These are phyloP conservation scores for Eulemur coronatus DNA, from an alignment of 2,797 vertebrate species.

Conservation along the genomic window DNA sequence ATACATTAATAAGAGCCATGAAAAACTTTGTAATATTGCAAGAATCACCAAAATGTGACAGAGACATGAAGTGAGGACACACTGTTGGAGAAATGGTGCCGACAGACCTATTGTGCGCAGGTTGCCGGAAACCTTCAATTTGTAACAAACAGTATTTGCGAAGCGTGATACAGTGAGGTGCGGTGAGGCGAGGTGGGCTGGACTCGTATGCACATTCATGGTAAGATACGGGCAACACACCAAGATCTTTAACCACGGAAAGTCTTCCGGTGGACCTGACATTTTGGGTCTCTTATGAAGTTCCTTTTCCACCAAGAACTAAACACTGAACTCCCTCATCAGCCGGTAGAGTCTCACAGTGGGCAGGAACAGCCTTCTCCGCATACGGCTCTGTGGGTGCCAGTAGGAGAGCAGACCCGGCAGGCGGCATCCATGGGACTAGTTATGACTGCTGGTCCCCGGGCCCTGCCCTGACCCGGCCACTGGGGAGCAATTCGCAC, in stretches of 20 bases:
- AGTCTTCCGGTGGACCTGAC: background rate
- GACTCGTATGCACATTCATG: background rate
- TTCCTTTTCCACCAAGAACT: background rate
- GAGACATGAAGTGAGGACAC: background rate
- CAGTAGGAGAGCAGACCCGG: background rate
- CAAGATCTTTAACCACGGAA: background rate
- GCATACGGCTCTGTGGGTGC: background rate
- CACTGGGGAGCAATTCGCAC: background rate
- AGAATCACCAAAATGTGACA: background rate
- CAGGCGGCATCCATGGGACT: too few relatives aligned
- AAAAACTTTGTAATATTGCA: too few relatives aligned
- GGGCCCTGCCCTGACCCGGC: too few relatives aligned
- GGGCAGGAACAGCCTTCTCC: background rate
- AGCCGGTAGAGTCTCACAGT: background rate
- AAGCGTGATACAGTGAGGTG: background rate
- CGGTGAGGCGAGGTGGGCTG: background rate
- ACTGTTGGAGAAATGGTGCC: accelerated
- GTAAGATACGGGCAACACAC: too few relatives aligned
- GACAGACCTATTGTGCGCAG: accelerated
- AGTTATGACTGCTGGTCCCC: background rate
- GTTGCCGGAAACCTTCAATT: background rate
- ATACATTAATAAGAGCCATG: background rate
- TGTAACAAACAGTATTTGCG: background rate
- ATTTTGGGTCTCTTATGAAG: background rate
- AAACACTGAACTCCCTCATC: background rate